Percentiles rank a stretch among this genome's conserved stretches.
phyloP scores from a whole-genome alignment of 2,888 invertebrate species.

The Cybosia mesomella region DNA sequence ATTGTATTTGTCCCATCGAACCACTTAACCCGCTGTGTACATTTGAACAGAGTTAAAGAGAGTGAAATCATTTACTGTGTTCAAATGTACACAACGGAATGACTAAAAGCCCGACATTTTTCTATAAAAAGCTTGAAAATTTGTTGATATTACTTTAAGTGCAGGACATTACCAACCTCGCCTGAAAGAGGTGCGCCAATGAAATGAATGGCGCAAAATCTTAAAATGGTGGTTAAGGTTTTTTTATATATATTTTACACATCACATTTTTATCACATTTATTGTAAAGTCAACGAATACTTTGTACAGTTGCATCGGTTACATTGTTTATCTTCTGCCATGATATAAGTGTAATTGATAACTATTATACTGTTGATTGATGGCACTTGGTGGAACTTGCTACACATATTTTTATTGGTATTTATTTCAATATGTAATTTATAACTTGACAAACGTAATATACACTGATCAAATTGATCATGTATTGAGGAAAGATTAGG shows the following conservation, averaged over 20 bases:
- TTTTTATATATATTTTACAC: no score
- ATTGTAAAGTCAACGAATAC: background rate
- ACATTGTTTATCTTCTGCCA: background rate
- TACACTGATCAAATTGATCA: no score
- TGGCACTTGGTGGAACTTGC: no score
- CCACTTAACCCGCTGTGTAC: background rate
- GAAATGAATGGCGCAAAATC: conserved; percentile 7
- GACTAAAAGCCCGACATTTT: conserved; percentile 23
- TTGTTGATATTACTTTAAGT: conserved; percentile 45
- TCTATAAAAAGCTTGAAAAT: conserved; percentile 35
- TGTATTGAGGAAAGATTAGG: no score
- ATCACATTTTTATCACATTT: background rate
- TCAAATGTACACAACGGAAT: conserved; percentile 1
- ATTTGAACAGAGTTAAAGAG: background rate
- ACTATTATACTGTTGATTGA: no score
- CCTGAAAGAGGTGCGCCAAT: conserved; percentile 11
- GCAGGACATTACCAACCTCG: conserved; percentile 41
- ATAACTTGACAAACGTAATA: no score
- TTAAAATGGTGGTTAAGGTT: background rate
- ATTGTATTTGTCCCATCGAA: background rate
- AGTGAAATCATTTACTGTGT: background rate
- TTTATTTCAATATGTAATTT: no score
- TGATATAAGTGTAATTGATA: no score
- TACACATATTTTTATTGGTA: no score
- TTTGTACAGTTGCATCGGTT: no score